phyloP scores from a whole-genome alignment of 2,888 invertebrate genomes.

The Monochamus alternatus region DNA sequence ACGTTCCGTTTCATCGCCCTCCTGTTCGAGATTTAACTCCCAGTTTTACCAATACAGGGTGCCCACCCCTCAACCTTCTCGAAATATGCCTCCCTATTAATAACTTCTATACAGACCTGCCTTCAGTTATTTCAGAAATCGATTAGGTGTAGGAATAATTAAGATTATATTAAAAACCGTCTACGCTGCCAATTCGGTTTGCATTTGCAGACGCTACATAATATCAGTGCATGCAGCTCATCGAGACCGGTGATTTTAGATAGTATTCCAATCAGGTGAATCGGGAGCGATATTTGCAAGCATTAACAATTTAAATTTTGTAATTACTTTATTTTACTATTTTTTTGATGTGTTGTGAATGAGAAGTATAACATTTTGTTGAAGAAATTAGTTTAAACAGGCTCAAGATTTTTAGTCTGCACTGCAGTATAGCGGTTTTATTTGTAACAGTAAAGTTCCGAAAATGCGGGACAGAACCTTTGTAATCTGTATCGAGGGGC shows the following conservation, averaged over 20 bases:
- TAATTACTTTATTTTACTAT: too few species aligned
- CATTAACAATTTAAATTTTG: too few species aligned
- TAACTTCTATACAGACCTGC: slow-evolving; percentile 7
- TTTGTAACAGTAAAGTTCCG: background rate
- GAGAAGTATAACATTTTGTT: too few species aligned
- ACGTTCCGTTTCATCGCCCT: slow-evolving; percentile 3
- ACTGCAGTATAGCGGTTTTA: background rate
- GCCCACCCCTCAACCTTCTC: background rate
- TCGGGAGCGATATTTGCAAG: too few species aligned
- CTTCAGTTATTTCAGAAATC: slow-evolving; percentile 1
- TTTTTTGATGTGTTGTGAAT: too few species aligned
- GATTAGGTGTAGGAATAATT: slow-evolving; percentile 12
- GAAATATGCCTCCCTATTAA: slow-evolving; percentile 11
- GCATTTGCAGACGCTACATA: too few species aligned
- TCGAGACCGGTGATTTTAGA: too few species aligned
- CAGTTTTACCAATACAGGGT: slow-evolving; percentile 12
- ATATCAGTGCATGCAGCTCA: too few species aligned
- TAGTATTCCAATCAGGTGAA: too few species aligned
- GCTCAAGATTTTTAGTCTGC: background rate
- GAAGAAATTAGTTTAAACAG: too few species aligned
- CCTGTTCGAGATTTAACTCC: slow-evolving; percentile 16
- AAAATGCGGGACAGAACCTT: slow-evolving; percentile 6
- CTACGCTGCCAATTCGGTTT: background rate
- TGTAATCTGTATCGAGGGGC: slow-evolving; percentile 5
- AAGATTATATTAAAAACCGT: slow-evolving; percentile 4